Base-by-base conservation (phyloP, 2,113 vertebrate genomes). In the Microcebus tavaratra region DNA sequence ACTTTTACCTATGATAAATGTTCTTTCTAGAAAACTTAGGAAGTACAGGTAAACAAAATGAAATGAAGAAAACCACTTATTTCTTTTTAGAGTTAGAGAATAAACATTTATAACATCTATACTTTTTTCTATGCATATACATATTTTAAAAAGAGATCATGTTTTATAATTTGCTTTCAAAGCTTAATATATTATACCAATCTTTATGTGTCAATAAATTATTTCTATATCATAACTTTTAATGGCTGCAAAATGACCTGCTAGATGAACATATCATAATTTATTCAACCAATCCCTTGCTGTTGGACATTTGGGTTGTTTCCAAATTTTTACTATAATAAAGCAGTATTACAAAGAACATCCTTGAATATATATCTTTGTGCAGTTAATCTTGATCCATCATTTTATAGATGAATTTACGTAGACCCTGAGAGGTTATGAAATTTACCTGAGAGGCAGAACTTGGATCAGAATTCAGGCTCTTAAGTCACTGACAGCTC, bases 191-290 rank as follows among this genome's bases (percentile, higher is more conserved):
- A 53, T 57, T 55, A 39, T 63, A 55, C n/a, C 50, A 21, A 34
- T 91, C 45, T 94, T 88, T 81, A 76, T 88, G 27, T 73, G 79
- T 83, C 23, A 20, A 27, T 82, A 73, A 85, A 59, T 82, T 93
- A 96, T 89, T 96, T 88, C 61, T 95, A 29, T 67, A 65, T 42
- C 86, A 23, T 95, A 61, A 75, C 45, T 94, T 95, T 88, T 92
- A 85, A 94, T 90, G 73, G 63, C 45, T 85, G 5, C 39, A 67
- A 80, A 94, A 67, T 73, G 85, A 85, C 39, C 88, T 96, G 73
- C 20, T 45, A 1, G 55, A 50, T 14, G 50, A 89, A 94, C 82
- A 48, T 36, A 45, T 70, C 50, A n/a, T 68, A 81, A 81, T 90
- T 92, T 94, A 86, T 95, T 70, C 61, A 91, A 23, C 61, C 68